Evolutionary conservation across 1,140 invertebrate genomes (phyloP).

Genomic region (Pseudomyrmex cubaensis): DNA sequence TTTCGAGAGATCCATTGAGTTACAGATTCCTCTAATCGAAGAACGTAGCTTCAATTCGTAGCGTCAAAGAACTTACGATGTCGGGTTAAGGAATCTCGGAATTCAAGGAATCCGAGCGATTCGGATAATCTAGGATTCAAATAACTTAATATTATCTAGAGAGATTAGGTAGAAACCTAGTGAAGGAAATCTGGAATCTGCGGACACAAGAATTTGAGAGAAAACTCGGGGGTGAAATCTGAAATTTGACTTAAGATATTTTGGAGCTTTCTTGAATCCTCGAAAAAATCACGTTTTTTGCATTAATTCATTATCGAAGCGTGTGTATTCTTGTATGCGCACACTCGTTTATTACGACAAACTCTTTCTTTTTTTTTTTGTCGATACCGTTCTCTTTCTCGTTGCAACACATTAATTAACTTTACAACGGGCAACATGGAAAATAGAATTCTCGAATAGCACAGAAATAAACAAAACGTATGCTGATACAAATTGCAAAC

Average conservation of each 20-base stretch:
- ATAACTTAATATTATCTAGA: conserved; percentile 34
- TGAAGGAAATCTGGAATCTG: conserved; percentile 9
- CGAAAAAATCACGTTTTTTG: no score
- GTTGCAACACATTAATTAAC: no score
- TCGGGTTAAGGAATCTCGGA: conserved; percentile 14
- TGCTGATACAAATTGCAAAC: not conserved
- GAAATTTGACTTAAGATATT: no score
- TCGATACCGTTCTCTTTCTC: no score
- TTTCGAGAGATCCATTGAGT: conserved; percentile 26
- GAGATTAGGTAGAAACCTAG: conserved; percentile 26
- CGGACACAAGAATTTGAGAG: not conserved
- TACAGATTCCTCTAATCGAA: conserved; percentile 17
- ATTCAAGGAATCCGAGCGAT: conserved; percentile 24
- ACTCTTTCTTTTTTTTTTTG: no score
- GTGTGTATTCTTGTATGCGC: no score
- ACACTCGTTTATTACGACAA: no score
- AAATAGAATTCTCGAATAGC: no score
- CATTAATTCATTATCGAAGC: no score
- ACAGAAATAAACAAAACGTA: not conserved
- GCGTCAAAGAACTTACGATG: conserved; percentile 37
- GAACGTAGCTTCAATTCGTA: conserved; percentile 12
- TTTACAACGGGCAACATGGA: no score
- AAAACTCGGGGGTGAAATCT: not conserved
- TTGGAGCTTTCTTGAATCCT: no score
- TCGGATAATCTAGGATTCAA: conserved; percentile 36